Conservation (phyloP, 2,113 vertebrate genomes). For the Pteruthius melanotis region DNA sequence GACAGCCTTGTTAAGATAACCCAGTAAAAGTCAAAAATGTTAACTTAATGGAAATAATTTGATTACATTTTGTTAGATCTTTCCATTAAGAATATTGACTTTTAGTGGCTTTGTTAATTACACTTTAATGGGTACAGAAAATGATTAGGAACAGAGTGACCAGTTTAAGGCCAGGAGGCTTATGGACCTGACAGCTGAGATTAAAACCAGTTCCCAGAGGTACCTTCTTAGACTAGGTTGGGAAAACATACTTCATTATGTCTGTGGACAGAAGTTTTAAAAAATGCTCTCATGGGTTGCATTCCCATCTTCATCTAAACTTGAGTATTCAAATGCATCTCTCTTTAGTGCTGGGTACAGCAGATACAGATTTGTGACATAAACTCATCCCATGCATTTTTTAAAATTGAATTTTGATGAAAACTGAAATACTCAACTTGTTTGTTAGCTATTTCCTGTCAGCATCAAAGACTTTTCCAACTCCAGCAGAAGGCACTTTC, state of each 20-base stretch:
- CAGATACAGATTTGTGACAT: background rate
- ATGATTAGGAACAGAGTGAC: background rate
- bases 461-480: background rate
- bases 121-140: constrained; percentile 22
- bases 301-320: background rate
- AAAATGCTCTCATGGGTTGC: background rate
- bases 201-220: background rate
- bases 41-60: constrained; percentile 30
- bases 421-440: background rate
- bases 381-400: background rate
- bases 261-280: background rate
- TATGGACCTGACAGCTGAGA: background rate
- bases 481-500: background rate
- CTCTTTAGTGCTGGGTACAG: background rate
- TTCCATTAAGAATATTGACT: constrained; percentile 11
- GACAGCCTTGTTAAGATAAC: background rate
- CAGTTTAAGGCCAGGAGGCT: background rate
- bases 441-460: background rate
- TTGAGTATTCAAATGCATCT: background rate
- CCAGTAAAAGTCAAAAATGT: background rate
- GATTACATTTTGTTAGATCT: constrained; percentile 39
- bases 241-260: background rate
- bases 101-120: constrained; percentile 32
- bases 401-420: background rate
- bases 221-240: background rate